Evolutionary conservation across 2,113 vertebrate genomes (phyloP), one percentile per base, ranked within the genome.

Genomic region (Dasyurus viverrinus): DNA sequence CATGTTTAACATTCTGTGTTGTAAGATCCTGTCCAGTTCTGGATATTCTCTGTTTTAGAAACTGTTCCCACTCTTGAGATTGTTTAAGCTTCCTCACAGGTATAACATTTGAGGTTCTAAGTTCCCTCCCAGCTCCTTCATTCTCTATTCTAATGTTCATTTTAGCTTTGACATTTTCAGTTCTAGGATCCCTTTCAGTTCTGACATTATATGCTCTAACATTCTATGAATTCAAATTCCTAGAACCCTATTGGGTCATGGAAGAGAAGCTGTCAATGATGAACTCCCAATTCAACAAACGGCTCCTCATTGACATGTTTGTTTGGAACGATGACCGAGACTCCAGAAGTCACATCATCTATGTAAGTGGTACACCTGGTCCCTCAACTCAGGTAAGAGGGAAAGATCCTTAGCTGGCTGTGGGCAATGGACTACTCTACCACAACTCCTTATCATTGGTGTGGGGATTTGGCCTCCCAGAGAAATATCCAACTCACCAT

Each of bases 291-390:
- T 99, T 99, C 97, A 99, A 99, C 98, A 99, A 99, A 98, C 99
- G 99, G 27, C 98, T 99, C 89, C 98, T 99, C 95, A 98, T 99
- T 19, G 99, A 99, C 95, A 99, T 99, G 98, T 99, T 99, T 26
- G 98, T 99, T 93, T 99, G 99, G 99, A 99, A 99, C 0, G 99
- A 99, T 0, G 99, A 99, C 97, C 98, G 98, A 30, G 99, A 99
- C 98, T 99, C 99, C 97, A 99, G 98, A 97, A 98, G 98, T 14
- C 99, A 99, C 95, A 99, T 99, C 96, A 99, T 99, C 97, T 99
- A 99, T 94, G 99, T 99, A 99, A 97, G 99, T 0, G 84, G 91
- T 0, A n/a, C 0, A 0, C 2, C 60, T 47, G 19, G 53, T 57
- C 55, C 68, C 68, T 42, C 16, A n/a, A 16, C 68, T 76, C 68